A percentile compares a stretch with the other conserved stretches of the same genome.
phyloP scores from a whole-genome alignment of 2,888 invertebrate genomes.

The Synanthedon formicaeformis region DNA sequence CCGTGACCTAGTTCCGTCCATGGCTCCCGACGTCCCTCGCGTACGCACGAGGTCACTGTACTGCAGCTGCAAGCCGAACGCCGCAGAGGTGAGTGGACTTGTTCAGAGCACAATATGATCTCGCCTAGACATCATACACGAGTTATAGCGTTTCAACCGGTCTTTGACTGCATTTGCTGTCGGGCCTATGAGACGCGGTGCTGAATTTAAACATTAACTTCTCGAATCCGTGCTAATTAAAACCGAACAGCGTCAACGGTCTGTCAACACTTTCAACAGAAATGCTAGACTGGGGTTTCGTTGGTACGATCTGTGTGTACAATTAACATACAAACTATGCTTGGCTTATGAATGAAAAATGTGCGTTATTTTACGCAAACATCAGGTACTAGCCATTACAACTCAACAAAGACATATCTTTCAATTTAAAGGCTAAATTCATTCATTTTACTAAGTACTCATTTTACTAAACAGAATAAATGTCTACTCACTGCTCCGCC shows the following conservation, averaged over 20 bases:
- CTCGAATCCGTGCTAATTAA: neutral
- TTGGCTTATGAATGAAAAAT: no score
- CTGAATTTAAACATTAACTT: neutral
- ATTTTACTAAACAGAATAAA: no score
- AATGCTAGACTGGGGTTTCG: no score
- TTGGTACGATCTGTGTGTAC: no score
- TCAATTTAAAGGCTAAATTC: no score
- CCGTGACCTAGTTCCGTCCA: slow-evolving; percentile 43
- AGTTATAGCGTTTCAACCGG: neutral
- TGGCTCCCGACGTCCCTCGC: slow-evolving; percentile 26
- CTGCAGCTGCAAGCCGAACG: slow-evolving; percentile 63
- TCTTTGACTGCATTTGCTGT: neutral
- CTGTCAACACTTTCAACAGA: neutral
- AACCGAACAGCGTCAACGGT: neutral
- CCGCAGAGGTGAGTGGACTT: slow-evolving; percentile 58
- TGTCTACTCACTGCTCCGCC: no score
- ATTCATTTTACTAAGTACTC: no score
- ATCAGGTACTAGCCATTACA: no score
- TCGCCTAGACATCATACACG: slow-evolving; percentile 10
- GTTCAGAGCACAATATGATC: slow-evolving; percentile 12
- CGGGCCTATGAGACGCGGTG: neutral
- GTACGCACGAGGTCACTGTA: slow-evolving; percentile 69
- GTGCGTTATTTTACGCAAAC: no score
- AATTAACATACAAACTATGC: no score
- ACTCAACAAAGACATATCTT: no score